These are phyloP conservation scores for Ptychadena robeensis DNA, from an alignment of 2,797 vertebrate genomes.

Conservation along the genomic window DNA sequence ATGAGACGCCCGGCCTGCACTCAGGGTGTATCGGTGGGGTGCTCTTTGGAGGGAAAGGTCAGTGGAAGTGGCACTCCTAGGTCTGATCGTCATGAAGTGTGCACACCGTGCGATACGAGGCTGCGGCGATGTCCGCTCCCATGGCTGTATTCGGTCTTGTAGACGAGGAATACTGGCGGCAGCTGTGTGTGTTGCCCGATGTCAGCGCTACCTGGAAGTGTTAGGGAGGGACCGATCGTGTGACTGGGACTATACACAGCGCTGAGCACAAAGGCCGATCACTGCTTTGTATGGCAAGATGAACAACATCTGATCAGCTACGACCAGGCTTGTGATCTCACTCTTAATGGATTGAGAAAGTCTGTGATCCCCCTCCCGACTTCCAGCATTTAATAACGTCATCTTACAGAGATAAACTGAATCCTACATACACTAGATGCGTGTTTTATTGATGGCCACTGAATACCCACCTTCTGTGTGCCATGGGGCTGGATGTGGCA, in stretches of 20 bases:
- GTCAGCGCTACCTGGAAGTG: slow-evolving; percentile 16
- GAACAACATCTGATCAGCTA: not conserved
- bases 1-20: not conserved
- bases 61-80: not conserved
- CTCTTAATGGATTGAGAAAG: too few relatives aligned
- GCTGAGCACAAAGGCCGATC: not conserved
- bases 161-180: not conserved
- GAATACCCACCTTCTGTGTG: too few relatives aligned
- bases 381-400: too few relatives aligned
- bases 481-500: too few relatives aligned
- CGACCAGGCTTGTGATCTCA: not conserved
- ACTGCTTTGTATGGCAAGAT: not conserved
- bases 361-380: too few relatives aligned
- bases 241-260: not conserved
- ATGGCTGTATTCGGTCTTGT: too few relatives aligned
- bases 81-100: not conserved
- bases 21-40: not conserved
- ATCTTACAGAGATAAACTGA: too few relatives aligned
- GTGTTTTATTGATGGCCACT: too few relatives aligned
- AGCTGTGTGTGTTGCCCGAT: not conserved
- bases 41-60: not conserved
- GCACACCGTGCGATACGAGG: not conserved
- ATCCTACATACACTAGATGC: too few relatives aligned
- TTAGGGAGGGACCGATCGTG: not conserved
- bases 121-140: too few relatives aligned